Evolutionary conservation across 2,113 vertebrate species (phyloP), one percentile per base, ranked within the genome.

Genomic region (Psephotus haematonotus): DNA sequence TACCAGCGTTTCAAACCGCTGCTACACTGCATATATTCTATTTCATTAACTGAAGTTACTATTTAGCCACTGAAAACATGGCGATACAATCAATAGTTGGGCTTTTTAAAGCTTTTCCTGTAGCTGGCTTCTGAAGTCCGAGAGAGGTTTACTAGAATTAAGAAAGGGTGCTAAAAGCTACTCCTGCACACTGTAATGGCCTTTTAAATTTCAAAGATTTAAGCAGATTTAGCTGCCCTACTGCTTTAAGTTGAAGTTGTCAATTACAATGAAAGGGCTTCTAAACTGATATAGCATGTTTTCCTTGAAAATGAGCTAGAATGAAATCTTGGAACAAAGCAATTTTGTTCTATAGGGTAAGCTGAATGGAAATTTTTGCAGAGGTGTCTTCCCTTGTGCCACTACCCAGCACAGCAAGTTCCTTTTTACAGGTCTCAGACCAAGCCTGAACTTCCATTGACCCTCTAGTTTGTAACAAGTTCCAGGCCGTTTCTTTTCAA

Each of bases 331-430:
- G 49, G 18, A 83, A 60, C 77, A 63, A 82, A 41, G 28, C 81
- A 50, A 74, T 39, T 43, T 50, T 2, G 10, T 65, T 77, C 23
- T 35, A 44, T 84, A 91, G 28, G 6, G 12, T 49, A 76, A 82
- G 12, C 10, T 49, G 37, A 57, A 78, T 6, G 3, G 46, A 20
- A 80, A 55, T 5, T 31, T 76, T 76, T 74, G 33, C 19, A 20
- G 1, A 55, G 31, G 4, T 0, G 2, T 11, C 62, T 46, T 65
- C 3, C 11, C 14, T 50, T 2, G 1, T 28, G 29, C 12, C 57
- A 27, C 18, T 37, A 22, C 10, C 23, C 31, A 37, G 22, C 33
- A 72, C 14, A 53, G 4, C 11, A 79, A 27, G 9, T 46, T 76
- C 57, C 16, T 64, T 59, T 43, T 29, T 50, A 67, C 28, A 28